A percentile compares a stretch with the other conserved stretches of the same genome.
These are phyloP conservation scores for Gallinago paraguaiae DNA, from an alignment of 2,113 vertebrate genomes.

Conservation along the genomic window DNA sequence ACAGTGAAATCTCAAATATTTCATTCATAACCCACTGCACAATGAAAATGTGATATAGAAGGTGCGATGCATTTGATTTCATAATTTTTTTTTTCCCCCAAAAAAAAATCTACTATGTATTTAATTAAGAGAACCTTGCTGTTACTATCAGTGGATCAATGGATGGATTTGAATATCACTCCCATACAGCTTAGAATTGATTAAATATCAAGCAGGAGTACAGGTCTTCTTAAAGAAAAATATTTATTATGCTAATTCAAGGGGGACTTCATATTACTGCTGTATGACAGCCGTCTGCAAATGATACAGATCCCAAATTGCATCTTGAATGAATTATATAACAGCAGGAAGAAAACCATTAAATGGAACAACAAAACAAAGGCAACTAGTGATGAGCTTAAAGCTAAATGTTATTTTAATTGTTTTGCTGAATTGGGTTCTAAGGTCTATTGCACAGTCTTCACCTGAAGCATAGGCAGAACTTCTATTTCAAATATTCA, in stretches of 20 bases:
- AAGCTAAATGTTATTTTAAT: conserved; percentile 18
- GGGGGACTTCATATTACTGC: neutral
- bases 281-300: neutral
- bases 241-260: neutral
- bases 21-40: neutral
- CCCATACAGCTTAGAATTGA: neutral
- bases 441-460: neutral
- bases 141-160: neutral
- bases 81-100: neutral
- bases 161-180: neutral
- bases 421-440: neutral
- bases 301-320: neutral
- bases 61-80: neutral
- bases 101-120: neutral
- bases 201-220: neutral
- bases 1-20: neutral
- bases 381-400: neutral
- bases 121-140: neutral
- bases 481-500: neutral
- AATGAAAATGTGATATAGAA: neutral
- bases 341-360: neutral
- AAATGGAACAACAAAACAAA: conserved; percentile 5
- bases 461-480: neutral
- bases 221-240: neutral
- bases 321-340: neutral